Evolutionary conservation across 2,113 vertebrate genomes (phyloP).

Genomic region (Elachura formosa): DNA sequence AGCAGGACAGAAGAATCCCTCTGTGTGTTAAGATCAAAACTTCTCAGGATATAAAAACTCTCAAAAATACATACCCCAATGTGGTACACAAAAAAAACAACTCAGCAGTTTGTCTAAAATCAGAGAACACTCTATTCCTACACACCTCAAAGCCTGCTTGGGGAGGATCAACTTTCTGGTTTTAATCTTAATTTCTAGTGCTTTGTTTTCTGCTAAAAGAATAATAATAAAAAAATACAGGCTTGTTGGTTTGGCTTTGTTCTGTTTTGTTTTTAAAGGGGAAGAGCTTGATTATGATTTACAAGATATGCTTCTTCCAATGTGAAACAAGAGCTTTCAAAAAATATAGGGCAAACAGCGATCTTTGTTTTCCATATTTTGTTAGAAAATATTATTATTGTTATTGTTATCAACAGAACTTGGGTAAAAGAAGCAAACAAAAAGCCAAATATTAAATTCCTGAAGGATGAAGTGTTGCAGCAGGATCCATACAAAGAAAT

Average conservation of each 20-base stretch:
- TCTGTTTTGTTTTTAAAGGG: background rate
- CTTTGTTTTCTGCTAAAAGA: background rate
- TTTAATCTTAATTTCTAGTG: background rate
- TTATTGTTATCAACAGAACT: background rate
- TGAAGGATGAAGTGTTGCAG: background rate
- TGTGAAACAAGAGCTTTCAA: background rate
- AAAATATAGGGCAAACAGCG: background rate
- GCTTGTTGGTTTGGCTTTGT: background rate
- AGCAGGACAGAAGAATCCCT: background rate
- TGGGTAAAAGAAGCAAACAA: background rate
- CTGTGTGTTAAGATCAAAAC: background rate
- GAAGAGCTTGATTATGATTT: background rate
- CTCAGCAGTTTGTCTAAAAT: background rate
- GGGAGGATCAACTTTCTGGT: background rate
- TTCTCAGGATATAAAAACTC: background rate
- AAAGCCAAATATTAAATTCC: background rate
- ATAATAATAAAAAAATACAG: background rate
- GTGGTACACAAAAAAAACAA: background rate
- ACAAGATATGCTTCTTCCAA: background rate
- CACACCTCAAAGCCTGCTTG: background rate
- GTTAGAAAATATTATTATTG: background rate
- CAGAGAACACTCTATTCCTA: background rate
- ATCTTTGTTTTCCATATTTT: background rate
- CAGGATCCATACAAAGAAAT: background rate
- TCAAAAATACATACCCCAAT: rapidly evolving